phyloP scores from a whole-genome alignment of 1,140 invertebrate genomes.

The Dendrolimus punctatus region DNA sequence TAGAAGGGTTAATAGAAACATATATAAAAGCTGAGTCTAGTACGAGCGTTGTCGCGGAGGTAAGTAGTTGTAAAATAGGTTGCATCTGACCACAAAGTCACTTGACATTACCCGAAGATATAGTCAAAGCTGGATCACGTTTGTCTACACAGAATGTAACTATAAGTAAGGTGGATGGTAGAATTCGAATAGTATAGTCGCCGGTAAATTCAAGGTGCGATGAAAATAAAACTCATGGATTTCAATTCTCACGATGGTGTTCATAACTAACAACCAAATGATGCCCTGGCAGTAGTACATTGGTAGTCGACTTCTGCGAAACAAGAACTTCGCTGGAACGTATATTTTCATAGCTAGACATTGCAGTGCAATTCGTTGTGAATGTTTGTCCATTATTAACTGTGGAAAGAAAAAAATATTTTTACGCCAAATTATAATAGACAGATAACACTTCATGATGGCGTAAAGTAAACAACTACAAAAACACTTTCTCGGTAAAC shows the following conservation, averaged over 20 bases:
- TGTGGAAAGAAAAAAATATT: constrained; percentile 17
- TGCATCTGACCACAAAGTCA: no score
- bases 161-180: constrained; percentile 26
- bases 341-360: constrained; percentile 35
- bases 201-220: constrained; percentile 20
- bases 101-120: neutral
- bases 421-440: no score
- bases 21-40: no score
- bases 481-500: no score
- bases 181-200: constrained; percentile 33
- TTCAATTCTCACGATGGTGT: constrained; percentile 25
- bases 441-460: no score
- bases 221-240: constrained; percentile 40
- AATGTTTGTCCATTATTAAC: constrained; percentile 25
- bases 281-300: constrained; percentile 43
- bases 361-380: constrained; percentile 20
- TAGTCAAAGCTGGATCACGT: neutral
- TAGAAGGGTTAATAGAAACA: no score
- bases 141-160: constrained; percentile 3
- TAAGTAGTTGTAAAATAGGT: no score
- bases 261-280: constrained; percentile 19
- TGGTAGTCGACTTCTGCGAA: constrained; percentile 28
- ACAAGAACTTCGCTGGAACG: constrained; percentile 25
- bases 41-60: no score
- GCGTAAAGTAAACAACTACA: no score